Conservation (phyloP, 2,113 vertebrate genomes). For the Mesitornis unicolor region DNA sequence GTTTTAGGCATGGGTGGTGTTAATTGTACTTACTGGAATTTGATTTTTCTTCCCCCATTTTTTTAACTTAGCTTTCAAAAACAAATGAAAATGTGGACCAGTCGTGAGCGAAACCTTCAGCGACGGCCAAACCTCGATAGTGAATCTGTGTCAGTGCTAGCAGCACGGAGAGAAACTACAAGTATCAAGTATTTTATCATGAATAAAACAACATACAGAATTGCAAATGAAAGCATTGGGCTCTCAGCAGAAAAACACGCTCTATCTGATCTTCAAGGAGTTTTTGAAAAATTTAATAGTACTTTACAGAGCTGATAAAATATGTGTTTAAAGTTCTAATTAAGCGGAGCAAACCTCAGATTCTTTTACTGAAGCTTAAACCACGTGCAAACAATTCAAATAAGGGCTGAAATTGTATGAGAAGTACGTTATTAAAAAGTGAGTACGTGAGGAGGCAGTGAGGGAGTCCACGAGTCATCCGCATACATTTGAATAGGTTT, state of each 20-base stretch:
- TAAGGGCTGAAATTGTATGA: constrained; percentile 1
- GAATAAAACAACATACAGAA: constrained; percentile 70
- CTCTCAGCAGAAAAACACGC: constrained; percentile 22
- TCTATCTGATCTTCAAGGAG: constrained; percentile 52
- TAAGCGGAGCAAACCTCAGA: not conserved
- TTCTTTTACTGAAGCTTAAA: not conserved
- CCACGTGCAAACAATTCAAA: not conserved
- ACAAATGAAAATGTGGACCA: not conserved
- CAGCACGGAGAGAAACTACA: constrained; percentile 1
- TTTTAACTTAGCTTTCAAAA: not conserved
- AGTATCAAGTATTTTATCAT: constrained; percentile 55
- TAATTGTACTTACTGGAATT: constrained; percentile 7
- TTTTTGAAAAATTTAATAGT: constrained; percentile 9
- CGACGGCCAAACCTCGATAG: not conserved
- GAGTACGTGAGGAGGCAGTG: not conserved
- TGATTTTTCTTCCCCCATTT: not conserved
- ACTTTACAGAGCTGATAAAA: not conserved
- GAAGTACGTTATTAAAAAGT: not conserved
- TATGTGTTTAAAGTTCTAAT: constrained; percentile 38
- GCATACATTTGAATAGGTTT: constrained; percentile 13
- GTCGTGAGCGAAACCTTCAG: not conserved
- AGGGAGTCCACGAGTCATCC: not conserved
- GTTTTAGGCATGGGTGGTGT: not conserved
- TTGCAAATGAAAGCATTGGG: constrained; percentile 44
- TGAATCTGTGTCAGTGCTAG: constrained; percentile 30